phyloP scores from a whole-genome alignment of 2,797 vertebrate species.

The Lacerta viridis region DNA sequence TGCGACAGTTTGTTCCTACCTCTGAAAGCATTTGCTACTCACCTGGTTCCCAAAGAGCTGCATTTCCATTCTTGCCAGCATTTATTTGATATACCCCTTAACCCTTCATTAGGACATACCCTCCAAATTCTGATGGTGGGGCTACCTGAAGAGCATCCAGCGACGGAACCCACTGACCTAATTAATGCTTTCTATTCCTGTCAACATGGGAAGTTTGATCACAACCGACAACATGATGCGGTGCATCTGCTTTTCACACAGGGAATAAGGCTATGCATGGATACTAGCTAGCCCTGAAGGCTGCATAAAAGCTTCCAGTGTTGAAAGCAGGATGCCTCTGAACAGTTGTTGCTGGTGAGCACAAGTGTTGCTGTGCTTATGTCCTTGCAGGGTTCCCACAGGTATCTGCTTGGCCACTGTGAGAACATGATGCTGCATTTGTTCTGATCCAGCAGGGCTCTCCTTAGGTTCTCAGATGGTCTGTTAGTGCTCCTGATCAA shows the following conservation, averaged over 20 bases:
- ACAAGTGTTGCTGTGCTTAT: too few species aligned
- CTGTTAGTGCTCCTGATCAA: not conserved
- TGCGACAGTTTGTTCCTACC: not conserved
- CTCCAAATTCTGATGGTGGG: not conserved
- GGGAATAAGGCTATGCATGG: too few species aligned
- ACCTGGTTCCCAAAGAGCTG: not conserved
- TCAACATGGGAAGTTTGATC: not conserved
- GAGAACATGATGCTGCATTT: too few species aligned
- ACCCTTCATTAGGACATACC: not conserved
- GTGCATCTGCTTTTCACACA: not conserved
- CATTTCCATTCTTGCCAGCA: not conserved
- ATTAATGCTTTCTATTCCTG: not conserved
- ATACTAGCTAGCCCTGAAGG: too few species aligned
- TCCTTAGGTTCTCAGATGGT: too few species aligned
- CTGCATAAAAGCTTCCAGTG: too few species aligned
- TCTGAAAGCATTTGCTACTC: not conserved
- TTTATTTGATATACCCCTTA: not conserved
- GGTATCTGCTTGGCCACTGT: too few species aligned
- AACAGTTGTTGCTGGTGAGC: too few species aligned
- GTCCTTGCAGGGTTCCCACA: too few species aligned
- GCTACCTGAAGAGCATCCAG: not conserved
- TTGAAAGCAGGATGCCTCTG: too few species aligned
- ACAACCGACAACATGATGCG: not conserved
- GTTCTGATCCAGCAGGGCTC: too few species aligned
- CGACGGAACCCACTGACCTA: not conserved